A percentile compares a stretch with the other conserved stretches of the same genome.
phyloP scores from a whole-genome alignment of 2,888 invertebrate genomes.

The Rhodophaea formosa region DNA sequence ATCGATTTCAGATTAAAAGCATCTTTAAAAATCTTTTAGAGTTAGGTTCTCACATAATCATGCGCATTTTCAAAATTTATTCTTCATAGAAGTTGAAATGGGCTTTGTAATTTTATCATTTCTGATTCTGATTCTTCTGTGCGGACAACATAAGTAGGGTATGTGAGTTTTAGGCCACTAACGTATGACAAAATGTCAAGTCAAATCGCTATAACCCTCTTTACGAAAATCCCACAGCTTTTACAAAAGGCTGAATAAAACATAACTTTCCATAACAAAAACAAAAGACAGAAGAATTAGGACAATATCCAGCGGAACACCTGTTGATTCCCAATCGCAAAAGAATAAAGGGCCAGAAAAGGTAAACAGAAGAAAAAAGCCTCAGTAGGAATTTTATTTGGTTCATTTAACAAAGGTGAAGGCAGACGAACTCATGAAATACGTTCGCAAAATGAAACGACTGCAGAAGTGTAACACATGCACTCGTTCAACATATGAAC shows the following conservation, averaged over 20 bases:
- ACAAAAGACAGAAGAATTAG: not conserved
- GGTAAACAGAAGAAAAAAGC: conserved; percentile 42
- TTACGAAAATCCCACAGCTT: too few species aligned
- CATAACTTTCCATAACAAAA: not conserved
- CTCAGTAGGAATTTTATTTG: conserved; percentile 41
- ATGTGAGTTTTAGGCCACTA: too few species aligned
- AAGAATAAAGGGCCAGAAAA: conserved; percentile 33
- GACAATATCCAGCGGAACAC: conserved; percentile 16
- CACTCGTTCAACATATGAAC: not conserved
- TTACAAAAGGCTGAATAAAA: not conserved
- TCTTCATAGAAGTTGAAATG: too few species aligned
- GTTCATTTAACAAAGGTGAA: conserved; percentile 53
- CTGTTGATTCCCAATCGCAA: conserved; percentile 23
- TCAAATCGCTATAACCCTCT: too few species aligned
- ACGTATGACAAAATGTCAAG: too few species aligned
- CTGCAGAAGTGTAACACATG: not conserved
- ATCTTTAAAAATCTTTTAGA: too few species aligned
- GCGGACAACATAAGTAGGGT: too few species aligned
- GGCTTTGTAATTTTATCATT: too few species aligned
- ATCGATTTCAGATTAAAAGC: too few species aligned
- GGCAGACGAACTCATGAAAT: conserved; percentile 35
- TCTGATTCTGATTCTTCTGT: too few species aligned
- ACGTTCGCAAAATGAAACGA: conserved; percentile 23
- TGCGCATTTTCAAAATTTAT: too few species aligned
- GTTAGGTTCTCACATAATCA: too few species aligned